Conservation (phyloP, 2,888 invertebrate genomes). For the Tipula unca region DNA sequence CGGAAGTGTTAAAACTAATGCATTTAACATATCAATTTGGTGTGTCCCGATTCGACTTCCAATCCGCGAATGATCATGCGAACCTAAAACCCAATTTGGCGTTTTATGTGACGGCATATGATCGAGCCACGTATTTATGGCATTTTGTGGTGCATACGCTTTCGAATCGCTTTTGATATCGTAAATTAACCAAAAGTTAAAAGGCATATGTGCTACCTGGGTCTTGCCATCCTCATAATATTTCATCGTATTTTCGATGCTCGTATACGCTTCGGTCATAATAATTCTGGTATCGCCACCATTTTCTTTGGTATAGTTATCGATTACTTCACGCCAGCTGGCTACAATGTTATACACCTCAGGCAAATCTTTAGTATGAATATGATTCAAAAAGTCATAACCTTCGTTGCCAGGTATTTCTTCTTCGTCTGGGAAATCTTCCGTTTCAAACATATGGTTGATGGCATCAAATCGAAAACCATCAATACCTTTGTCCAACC, state of each 20-base stretch:
- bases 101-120: slow-evolving; percentile 46
- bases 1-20: slow-evolving; percentile 61
- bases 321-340: slow-evolving; percentile 50
- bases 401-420: slow-evolving; percentile 44
- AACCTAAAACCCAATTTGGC: slow-evolving; percentile 49
- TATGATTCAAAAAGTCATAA: slow-evolving; percentile 51
- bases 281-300: slow-evolving; percentile 36
- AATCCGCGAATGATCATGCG: slow-evolving; percentile 54
- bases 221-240: slow-evolving; percentile 44
- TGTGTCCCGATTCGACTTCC: slow-evolving; percentile 52
- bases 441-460: slow-evolving; percentile 53
- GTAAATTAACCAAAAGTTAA: slow-evolving; percentile 50
- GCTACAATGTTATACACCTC: slow-evolving; percentile 45
- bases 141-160: slow-evolving; percentile 44
- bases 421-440: slow-evolving; percentile 49
- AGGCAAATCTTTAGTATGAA: slow-evolving; percentile 52
- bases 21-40: slow-evolving; percentile 58
- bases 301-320: slow-evolving; percentile 33
- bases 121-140: slow-evolving; percentile 47
- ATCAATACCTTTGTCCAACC: slow-evolving; percentile 76
- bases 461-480: slow-evolving; percentile 82
- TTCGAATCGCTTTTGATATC: slow-evolving; percentile 42
- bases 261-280: slow-evolving; percentile 49
- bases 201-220: slow-evolving; percentile 47
- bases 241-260: slow-evolving; percentile 44